Evolutionary conservation across 2,797 vertebrate genomes (phyloP), one percentile per base, ranked within the genome.

Genomic region (Ara ararauna): DNA sequence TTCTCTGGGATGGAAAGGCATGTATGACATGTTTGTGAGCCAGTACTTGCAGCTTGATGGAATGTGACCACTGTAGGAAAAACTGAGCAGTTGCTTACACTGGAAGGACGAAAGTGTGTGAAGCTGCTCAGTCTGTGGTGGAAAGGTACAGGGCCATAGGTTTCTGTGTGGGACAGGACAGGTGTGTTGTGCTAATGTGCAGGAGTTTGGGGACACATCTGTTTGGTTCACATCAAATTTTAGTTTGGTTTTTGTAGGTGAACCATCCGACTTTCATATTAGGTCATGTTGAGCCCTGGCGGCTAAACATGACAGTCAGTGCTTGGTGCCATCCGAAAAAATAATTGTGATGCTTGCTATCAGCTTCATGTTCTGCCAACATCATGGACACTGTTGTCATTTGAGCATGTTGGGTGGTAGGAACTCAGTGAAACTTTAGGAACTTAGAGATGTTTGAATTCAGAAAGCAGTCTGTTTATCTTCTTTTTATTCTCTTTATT

Each of bases 391-490:
- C 24, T 60, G 24, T n/a, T 93, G 80, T 85, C 38, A 64, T 70
- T 93, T 85, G 60, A 85, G 74, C 32, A 66, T 54, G 47, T 77
- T 65, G 24, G 72, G 87, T 54, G 64, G 84, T 81, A 64, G 84
- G 67, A 94, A 90, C 23, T 62, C 53, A 26, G 24, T 26, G 26
- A 85, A 93, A 87, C 71, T 81, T 78, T 64, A 72, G 51, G 75
- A 91, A 85, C 30, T 56, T 77, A 77, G 29, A 65, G 36, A 80
- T 65, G 48, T 50, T 65, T 89, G 45, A 85, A 68, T 80, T 83
- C 65, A 94, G 54, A 89, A 95, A 91, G 26, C 62, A 95, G 80
- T 60, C 77, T 90, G 47, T 94, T 97, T 85, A 64, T 87, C 32
- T 66, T 90, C 54, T 73, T 85, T 92, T 80, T 89, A 32, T 90